phyloP scores from a whole-genome alignment of 2,797 vertebrate genomes.

The Tragopan temminckii region DNA sequence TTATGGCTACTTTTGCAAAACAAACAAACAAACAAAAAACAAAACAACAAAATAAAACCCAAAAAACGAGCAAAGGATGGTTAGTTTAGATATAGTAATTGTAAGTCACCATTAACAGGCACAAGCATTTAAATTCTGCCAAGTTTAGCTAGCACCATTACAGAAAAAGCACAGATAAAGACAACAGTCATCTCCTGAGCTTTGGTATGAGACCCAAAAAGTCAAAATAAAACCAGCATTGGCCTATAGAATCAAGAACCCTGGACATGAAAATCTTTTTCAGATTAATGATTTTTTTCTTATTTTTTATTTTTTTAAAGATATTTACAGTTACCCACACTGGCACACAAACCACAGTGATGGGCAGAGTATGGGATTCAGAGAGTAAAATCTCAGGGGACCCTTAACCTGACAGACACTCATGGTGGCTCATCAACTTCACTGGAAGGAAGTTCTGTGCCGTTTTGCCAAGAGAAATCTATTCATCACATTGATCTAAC shows the following conservation, averaged over 20 bases:
- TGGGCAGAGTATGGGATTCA: fast-evolving
- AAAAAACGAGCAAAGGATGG: neutral
- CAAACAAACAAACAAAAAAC: neutral
- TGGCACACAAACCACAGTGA: neutral
- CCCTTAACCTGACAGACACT: neutral
- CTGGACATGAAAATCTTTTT: neutral
- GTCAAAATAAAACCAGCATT: neutral
- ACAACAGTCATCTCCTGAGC: neutral
- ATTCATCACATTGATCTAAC: constrained; percentile 54
- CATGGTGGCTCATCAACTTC: constrained; percentile 2
- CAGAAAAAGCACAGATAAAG: fast-evolving
- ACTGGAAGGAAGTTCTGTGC: constrained; percentile 42
- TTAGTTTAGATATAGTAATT: neutral
- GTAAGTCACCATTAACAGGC: fast-evolving
- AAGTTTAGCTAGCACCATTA: neutral
- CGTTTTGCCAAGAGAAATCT: constrained; percentile 48
- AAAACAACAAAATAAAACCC: no score
- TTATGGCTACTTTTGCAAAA: neutral
- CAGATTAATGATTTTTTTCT: neutral
- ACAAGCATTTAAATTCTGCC: neutral
- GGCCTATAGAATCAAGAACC: neutral
- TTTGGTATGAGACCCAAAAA: neutral
- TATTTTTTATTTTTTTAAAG: neutral
- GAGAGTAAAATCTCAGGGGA: neutral
- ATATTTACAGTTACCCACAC: neutral